Base-by-base conservation (phyloP, 1,140 invertebrate species). In the Diuraphis noxia region DNA sequence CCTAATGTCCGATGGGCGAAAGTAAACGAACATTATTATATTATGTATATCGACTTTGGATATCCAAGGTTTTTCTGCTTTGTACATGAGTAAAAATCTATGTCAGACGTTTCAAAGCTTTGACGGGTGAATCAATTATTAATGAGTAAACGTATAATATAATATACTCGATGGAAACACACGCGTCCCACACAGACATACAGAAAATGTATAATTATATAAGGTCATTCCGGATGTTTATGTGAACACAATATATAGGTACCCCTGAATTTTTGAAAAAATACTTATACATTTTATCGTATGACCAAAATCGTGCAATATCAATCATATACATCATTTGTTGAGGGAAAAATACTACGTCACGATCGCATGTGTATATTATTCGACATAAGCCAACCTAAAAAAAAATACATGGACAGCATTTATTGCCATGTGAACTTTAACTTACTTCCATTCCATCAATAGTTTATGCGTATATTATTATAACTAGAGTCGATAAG, bases 91-190 rank as follows among this genome's bases (percentile, higher is more conserved):
- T 46, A 90, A 72, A 41, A 81, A 91, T 82, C 77, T 91, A 38
- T 91, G 89, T 82, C 89, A 91, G 34, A 82, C 63, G 23, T 88
- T 88, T 88, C 36, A 52, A 91, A 91, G 89, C 77, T 91, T 49
- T 38, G 77, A 46, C 49, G 77, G 89, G 81, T 81, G 52, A 91
- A 91, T 91, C 89, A 81, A 91, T 91, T 91, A 91, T 91, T 21
- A n/a, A 25, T 91, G 36, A n/a, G 43, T 46, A 40, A 89, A 81
- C 36, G 17, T 88, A 63, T 17, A n/a, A 25, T n/a, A 36, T 63
- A 52, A 88, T 49, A 49, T 21, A 77, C 40, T 79, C 72, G 41
- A 43, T 36, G 89, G 77, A 91, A 91, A 91, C 46, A 9, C 46
- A 13, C 19, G 43, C 43, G 23, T 79, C 4, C 30, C 21, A 41